Evolutionary conservation across 2,113 vertebrate species (phyloP).

Genomic region (Nothocercus julius): DNA sequence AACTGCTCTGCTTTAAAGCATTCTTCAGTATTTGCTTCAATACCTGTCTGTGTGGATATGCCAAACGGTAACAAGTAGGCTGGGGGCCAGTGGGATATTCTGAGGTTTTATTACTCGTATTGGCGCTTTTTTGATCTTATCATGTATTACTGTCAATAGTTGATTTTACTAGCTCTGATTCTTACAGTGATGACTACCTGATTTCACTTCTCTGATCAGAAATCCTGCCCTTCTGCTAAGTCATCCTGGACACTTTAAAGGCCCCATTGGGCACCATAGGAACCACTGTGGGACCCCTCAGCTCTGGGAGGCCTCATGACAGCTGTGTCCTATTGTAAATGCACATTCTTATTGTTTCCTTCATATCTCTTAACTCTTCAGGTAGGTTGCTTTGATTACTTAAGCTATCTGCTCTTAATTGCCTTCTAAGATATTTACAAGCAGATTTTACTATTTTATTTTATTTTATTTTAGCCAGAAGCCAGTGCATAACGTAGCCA

Average conservation of each 20-base stretch:
- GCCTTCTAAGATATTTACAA: not conserved
- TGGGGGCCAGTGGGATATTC: not conserved
- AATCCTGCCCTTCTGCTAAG: conserved; percentile 70
- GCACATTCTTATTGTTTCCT: not conserved
- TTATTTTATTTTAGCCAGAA: not conserved
- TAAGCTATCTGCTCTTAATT: not conserved
- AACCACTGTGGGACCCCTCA: conserved; percentile 39
- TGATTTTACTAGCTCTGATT: not conserved
- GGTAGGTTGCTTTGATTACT: not conserved
- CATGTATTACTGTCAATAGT: not conserved
- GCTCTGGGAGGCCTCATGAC: conserved; percentile 51
- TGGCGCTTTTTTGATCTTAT: not conserved
- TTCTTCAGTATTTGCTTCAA: not conserved
- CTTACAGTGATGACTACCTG: not conserved
- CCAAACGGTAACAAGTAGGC: not conserved
- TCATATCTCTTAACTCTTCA: not conserved
- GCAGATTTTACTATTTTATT: not conserved
- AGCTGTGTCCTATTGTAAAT: not conserved
- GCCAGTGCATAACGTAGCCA: not conserved
- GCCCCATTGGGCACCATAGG: not conserved
- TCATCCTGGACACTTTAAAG: conserved; percentile 54
- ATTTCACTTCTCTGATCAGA: conserved; percentile 62
- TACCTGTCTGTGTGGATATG: not conserved
- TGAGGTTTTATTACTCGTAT: not conserved
- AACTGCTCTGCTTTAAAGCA: not conserved